These are phyloP conservation scores for Apaloderma vittatum DNA, from an alignment of 2,113 vertebrate species.

Conservation along the genomic window DNA sequence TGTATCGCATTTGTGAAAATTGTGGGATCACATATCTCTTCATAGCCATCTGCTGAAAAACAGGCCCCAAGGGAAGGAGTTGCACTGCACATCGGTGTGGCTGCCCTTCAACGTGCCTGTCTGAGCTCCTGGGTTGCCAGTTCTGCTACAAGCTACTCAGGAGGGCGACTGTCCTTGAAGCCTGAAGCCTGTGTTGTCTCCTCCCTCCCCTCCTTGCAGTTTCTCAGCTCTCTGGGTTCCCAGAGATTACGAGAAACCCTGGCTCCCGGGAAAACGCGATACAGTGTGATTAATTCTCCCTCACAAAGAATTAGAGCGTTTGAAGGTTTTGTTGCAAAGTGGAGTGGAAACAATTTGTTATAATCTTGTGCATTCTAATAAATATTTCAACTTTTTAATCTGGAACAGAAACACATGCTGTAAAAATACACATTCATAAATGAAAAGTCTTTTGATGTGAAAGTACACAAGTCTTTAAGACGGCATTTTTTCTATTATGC, in stretches of 20 bases:
- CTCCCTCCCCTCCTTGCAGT: neutral
- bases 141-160: fast-evolving
- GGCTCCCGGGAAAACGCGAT: neutral
- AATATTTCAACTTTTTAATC: conserved; percentile 46
- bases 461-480: neutral
- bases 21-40: neutral
- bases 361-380: conserved; percentile 30
- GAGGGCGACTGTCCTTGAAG: fast-evolving
- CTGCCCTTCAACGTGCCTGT: fast-evolving
- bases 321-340: neutral
- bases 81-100: fast-evolving
- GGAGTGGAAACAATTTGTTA: conserved; percentile 21
- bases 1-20: neutral
- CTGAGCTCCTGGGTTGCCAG: neutral
- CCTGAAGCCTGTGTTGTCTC: neutral
- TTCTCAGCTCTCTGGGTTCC: neutral
- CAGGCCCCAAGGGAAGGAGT: fast-evolving
- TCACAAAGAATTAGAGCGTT: conserved; percentile 30
- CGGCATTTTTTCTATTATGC: neutral
- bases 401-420: neutral
- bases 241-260: neutral
- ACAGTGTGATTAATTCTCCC: neutral
- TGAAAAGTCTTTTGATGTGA: neutral
- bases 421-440: neutral
- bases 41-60: neutral